Evolutionary conservation across 37 sponge, comb jelly and placozoan species (phyloP).

Genomic region (Ephydatia muelleri): DNA sequence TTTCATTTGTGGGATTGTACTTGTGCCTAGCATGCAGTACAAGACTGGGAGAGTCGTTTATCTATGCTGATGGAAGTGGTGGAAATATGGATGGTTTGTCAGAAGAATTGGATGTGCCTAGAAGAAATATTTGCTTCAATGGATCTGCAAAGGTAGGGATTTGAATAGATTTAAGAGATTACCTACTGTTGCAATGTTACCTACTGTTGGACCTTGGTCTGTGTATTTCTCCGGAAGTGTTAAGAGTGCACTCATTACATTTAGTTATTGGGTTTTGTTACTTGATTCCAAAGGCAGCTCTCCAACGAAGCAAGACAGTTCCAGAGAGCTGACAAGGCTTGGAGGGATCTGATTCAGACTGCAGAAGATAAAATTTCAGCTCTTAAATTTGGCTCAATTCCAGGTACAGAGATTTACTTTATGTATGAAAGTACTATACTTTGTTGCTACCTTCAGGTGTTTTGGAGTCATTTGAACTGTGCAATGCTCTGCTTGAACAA

Average conservation of each 20-base stretch:
- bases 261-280: neutral
- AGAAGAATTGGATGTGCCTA: conserved; percentile 81
- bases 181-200: neutral
- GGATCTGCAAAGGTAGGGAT: conserved; percentile 64
- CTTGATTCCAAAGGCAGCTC: conserved; percentile 43
- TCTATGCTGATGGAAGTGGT: conserved; percentile 55
- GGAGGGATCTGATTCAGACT: conserved; percentile 66
- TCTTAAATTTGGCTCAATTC: conserved; percentile 58
- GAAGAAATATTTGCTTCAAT: conserved; percentile 74
- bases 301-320: conserved; percentile 58
- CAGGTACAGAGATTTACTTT: conserved; percentile 27
- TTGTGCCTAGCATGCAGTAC: conserved; percentile 49
- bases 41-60: conserved; percentile 73
- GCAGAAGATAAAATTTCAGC: conserved; percentile 54
- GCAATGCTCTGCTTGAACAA: conserved; percentile 68
- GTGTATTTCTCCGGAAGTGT: neutral
- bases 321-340: conserved; percentile 75
- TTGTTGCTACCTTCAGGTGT: conserved; percentile 53
- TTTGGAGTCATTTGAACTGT: conserved; percentile 66
- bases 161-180: neutral
- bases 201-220: neutral
- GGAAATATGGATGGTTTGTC: conserved; percentile 74
- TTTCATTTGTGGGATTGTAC: neutral
- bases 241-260: neutral
- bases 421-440: neutral